phyloP scores from a whole-genome alignment of 2,113 vertebrate genomes.

The Microcebus ravelobensis region DNA sequence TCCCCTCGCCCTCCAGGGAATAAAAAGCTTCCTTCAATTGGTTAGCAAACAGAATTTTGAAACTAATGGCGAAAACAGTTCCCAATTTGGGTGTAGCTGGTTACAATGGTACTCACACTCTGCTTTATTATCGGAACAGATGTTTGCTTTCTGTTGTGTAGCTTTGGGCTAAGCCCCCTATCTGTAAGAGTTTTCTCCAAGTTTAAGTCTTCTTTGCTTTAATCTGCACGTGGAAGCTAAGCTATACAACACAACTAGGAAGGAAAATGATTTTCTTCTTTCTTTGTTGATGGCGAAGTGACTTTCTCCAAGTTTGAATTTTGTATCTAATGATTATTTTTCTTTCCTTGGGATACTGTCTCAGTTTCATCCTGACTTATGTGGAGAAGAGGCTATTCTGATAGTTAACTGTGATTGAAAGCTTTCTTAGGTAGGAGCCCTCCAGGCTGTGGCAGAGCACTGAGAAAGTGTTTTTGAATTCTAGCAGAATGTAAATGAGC shows the following conservation, averaged over 20 bases:
- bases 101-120: background rate
- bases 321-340: background rate
- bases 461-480: constrained; percentile 5
- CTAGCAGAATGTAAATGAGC: background rate
- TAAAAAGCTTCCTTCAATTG: background rate
- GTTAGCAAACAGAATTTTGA: constrained; percentile 46
- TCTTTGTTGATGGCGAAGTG: background rate
- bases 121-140: background rate
- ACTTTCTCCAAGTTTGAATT: constrained; percentile 2
- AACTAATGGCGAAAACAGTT: background rate
- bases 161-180: background rate
- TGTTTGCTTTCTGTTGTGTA: background rate
- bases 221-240: background rate
- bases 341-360: background rate
- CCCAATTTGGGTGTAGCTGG: background rate
- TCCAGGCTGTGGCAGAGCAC: background rate
- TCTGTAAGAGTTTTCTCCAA: background rate
- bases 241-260: background rate
- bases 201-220: background rate
- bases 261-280: background rate
- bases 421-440: background rate
- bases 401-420: background rate
- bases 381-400: background rate
- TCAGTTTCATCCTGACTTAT: background rate
- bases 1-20: background rate